These are phyloP conservation scores for Melangyna quadrimaculata DNA, from an alignment of 2,888 invertebrate species.

Conservation along the genomic window DNA sequence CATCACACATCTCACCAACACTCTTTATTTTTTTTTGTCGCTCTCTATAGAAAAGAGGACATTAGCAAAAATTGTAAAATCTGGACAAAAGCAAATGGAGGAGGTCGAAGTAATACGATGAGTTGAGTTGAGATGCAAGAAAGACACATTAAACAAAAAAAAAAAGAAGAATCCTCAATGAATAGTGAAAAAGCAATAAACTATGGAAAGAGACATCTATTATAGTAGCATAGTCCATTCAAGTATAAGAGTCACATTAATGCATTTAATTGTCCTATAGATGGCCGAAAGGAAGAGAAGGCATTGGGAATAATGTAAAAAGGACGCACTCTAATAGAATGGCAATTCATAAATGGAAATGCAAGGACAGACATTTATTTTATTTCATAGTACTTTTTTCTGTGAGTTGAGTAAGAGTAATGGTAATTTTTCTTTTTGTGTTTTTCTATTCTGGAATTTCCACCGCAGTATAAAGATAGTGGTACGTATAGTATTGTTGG, in stretches of 20 bases:
- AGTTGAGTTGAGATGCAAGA: background rate
- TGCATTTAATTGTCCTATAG: conserved; percentile 65
- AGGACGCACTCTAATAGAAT: conserved; percentile 55
- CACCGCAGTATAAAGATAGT: background rate
- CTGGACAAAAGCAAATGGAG: conserved; percentile 9
- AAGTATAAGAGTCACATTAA: conserved; percentile 65
- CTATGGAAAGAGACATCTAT: conserved; percentile 53
- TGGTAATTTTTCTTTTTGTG: conserved; percentile 38
- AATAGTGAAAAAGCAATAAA: conserved; percentile 62
- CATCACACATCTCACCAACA: background rate
- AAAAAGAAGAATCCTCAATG: conserved; percentile 7
- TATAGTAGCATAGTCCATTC: conserved; percentile 56
- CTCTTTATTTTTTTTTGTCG: background rate
- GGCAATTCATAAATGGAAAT: conserved; percentile 65
- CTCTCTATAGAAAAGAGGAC: conserved; percentile 35
- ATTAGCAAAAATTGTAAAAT: conserved; percentile 28
- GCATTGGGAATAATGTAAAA: conserved; percentile 12
- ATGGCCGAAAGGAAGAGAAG: conserved; percentile 24
- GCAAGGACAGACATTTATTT: conserved; percentile 56
- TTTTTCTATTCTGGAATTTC: conserved; percentile 23
- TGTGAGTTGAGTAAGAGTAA: conserved; percentile 25
- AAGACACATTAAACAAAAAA: conserved; percentile 16
- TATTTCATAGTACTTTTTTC: background rate
- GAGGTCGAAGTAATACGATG: conserved; percentile 13
- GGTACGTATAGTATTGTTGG: too few relatives aligned